Evolutionary conservation across 2,113 vertebrate genomes (phyloP).

Genomic region (Sminthopsis crassicaudata): DNA sequence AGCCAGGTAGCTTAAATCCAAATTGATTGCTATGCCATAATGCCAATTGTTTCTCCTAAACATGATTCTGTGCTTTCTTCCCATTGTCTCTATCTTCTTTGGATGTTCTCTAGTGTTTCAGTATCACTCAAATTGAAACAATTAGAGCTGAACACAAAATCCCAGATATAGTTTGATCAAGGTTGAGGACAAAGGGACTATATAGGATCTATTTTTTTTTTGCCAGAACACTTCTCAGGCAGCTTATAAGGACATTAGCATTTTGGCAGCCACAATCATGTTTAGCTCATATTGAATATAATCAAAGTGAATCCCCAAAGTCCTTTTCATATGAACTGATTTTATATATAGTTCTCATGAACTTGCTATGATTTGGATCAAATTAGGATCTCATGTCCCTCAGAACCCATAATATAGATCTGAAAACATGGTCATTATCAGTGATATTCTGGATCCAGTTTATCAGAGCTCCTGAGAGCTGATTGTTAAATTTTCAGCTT

Average conservation of each 20-base stretch:
- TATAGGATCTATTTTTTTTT: not conserved
- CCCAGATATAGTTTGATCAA: not conserved
- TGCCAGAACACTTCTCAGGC: not conserved
- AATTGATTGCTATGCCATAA: not conserved
- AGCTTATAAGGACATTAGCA: not conserved
- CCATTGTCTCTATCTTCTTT: not conserved
- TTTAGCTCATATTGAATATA: not conserved
- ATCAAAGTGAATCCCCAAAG: not conserved
- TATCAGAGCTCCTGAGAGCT: not conserved
- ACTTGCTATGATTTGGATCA: not conserved
- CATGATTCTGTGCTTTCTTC: not conserved
- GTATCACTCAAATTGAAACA: not conserved
- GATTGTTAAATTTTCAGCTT: not conserved
- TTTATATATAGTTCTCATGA: not conserved
- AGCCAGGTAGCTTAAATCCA: not conserved
- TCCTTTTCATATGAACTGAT: not conserved
- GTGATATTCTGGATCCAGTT: not conserved
- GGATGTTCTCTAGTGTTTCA: not conserved
- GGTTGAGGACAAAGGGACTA: not conserved
- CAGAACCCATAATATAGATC: not conserved
- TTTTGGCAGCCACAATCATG: not conserved
- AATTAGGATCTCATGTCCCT: not conserved
- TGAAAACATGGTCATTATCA: not conserved
- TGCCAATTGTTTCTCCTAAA: not conserved
- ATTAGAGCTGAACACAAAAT: not conserved